Conservation (phyloP, 2,113 vertebrate species). For the Hydropotes inermis region DNA sequence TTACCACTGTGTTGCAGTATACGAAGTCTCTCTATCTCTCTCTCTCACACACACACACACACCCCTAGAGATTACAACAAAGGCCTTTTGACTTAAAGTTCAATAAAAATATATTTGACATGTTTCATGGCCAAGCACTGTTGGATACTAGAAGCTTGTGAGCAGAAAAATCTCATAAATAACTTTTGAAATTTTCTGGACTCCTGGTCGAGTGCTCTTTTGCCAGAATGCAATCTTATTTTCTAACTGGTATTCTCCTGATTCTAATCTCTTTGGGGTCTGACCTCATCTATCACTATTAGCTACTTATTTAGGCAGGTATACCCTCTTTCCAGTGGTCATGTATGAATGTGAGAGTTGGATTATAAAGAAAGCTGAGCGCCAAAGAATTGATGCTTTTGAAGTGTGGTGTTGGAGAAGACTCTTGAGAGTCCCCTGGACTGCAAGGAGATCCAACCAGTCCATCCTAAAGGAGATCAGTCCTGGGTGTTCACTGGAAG, state of each 20-base stretch:
- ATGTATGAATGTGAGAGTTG: too few relatives aligned
- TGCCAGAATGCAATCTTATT: neutral
- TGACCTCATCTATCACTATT: neutral
- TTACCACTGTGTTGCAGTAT: neutral
- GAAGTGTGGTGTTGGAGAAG: too few relatives aligned
- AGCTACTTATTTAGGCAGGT: neutral
- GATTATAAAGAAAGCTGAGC: too few relatives aligned
- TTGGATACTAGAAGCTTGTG: neutral
- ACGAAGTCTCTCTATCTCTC: neutral
- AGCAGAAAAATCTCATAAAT: conserved; percentile 13
- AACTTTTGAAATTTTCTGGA: neutral
- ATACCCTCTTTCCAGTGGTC: neutral
- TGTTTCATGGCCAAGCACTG: neutral
- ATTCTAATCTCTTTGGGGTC: neutral
- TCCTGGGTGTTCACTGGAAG: too few relatives aligned
- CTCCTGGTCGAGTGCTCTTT: neutral
- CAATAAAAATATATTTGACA: neutral
- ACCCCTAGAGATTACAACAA: neutral
- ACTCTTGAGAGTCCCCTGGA: too few relatives aligned
- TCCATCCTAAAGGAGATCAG: too few relatives aligned
- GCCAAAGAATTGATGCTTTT: too few relatives aligned
- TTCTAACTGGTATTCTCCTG: neutral
- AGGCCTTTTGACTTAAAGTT: neutral
- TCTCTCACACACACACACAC: neutral
- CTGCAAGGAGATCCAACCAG: too few relatives aligned